Evolutionary conservation across 2,888 invertebrate genomes (phyloP).

Genomic region (Calliphora vomitoria): DNA sequence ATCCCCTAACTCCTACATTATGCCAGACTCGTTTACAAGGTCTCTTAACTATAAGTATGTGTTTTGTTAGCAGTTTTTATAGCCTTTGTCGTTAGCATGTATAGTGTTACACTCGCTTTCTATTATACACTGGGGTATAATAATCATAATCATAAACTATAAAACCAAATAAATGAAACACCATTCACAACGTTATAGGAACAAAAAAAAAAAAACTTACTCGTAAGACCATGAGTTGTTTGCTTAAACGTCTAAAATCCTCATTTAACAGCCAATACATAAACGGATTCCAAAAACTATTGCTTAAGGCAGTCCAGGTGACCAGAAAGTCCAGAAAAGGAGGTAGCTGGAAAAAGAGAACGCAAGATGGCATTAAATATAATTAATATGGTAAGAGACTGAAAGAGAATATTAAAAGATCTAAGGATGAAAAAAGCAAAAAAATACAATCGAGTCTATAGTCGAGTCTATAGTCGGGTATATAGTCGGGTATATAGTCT

Average conservation of each 20-base stretch:
- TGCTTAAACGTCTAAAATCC: conserved; percentile 92
- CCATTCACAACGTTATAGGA: not conserved
- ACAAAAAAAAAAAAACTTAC: conserved; percentile 85
- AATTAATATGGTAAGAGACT: too few relatives aligned
- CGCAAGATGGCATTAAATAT: too few relatives aligned
- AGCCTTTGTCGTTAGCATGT: conserved; percentile 15
- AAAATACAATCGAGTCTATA: too few relatives aligned
- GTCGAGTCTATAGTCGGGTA: too few relatives aligned
- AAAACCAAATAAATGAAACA: conserved; percentile 33
- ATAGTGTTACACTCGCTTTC: conserved; percentile 25
- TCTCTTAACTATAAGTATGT: conserved; percentile 16
- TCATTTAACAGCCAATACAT: conserved; percentile 95
- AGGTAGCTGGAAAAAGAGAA: conserved; percentile 87
- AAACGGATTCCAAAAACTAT: conserved; percentile 96
- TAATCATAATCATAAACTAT: conserved; percentile 64
- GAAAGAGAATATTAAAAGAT: too few relatives aligned
- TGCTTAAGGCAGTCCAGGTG: conserved; percentile 94
- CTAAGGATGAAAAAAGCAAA: too few relatives aligned
- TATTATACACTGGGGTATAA: conserved; percentile 50
- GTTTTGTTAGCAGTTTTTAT: conserved; percentile 49
- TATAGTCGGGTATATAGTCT: too few relatives aligned
- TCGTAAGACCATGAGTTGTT: conserved; percentile 90
- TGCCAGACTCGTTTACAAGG: not conserved
- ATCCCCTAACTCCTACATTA: not conserved
- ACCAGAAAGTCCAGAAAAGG: conserved; percentile 93